Percentiles rank a stretch among this genome's conserved stretches.
These are phyloP conservation scores for Garra rufa DNA, from an alignment of 2,113 vertebrate species.

Conservation along the genomic window DNA sequence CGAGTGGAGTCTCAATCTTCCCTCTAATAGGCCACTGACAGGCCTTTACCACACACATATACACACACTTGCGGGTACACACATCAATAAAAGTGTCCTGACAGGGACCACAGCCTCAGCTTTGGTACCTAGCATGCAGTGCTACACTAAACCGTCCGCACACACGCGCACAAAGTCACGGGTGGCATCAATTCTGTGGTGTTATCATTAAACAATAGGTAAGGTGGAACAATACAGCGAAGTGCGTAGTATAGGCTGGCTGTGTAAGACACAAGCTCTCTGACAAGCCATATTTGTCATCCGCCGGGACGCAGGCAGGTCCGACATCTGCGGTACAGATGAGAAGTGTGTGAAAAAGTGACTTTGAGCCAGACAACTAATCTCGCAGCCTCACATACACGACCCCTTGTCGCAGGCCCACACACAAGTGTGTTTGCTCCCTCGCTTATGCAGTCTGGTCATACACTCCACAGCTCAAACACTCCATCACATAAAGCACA, in stretches of 20 bases:
- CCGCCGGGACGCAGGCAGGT: conserved; percentile 74
- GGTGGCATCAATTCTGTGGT: conserved; percentile 63
- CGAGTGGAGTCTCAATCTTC: conserved; percentile 93
- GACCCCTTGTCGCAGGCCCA: conserved; percentile 25
- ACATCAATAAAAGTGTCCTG: conserved; percentile 57
- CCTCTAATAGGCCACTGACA: conserved; percentile 83
- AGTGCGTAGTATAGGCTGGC: conserved; percentile 34
- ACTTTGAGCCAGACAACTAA: conserved; percentile 76
- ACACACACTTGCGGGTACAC: conserved; percentile 56
- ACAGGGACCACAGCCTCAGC: conserved; percentile 54
- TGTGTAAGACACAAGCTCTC: conserved; percentile 57
- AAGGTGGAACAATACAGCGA: conserved; percentile 70
- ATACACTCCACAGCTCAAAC: conserved; percentile 39
- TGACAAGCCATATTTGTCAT: conserved; percentile 88
- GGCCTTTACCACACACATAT: conserved; percentile 63
- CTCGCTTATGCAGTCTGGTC: conserved; percentile 31
- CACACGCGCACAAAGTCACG: conserved; percentile 7
- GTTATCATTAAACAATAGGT: conserved; percentile 84
- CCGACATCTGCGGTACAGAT: conserved; percentile 70
- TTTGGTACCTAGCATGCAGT: conserved; percentile 45
- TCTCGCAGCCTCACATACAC: conserved; percentile 58
- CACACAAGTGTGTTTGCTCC: conserved; percentile 19
- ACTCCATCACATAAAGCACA: conserved; percentile 48
- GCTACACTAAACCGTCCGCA: conserved; percentile 16
- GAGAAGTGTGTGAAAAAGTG: conserved; percentile 78